These are phyloP conservation scores for Cataglyphis cursor DNA, from an alignment of 2,888 invertebrate species.

Conservation along the genomic window DNA sequence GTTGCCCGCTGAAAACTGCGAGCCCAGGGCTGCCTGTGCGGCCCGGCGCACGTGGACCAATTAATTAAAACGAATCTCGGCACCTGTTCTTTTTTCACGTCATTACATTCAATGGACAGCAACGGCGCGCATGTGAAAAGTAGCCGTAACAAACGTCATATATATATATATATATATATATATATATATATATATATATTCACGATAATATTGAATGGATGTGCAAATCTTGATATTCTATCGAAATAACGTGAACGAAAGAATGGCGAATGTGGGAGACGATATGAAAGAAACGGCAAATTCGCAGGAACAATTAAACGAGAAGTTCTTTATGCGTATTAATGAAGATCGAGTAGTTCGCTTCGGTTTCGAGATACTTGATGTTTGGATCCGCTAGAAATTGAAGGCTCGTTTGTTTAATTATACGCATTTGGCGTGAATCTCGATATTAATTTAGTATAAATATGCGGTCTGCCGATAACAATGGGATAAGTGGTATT, in stretches of 20 bases:
- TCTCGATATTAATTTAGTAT: conserved; percentile 70
- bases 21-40: background rate
- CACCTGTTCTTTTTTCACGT: conserved; percentile 53
- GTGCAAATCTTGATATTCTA: conserved; percentile 63
- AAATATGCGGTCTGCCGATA: conserved; percentile 67
- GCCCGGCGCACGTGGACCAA: conserved; percentile 31
- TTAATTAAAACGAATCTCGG: conserved; percentile 67
- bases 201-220: conserved; percentile 57
- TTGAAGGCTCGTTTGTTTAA: conserved; percentile 55
- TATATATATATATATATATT: too few species aligned
- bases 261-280: background rate
- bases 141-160: conserved; percentile 46
- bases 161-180: too few species aligned
- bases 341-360: conserved; percentile 49
- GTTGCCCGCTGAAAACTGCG: conserved; percentile 22
- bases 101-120: conserved; percentile 55
- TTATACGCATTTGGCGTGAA: conserved; percentile 55
- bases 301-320: background rate
- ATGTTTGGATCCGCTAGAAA: conserved; percentile 29
- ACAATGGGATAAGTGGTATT: conserved; percentile 56
- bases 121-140: conserved; percentile 48
- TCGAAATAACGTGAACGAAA: conserved; percentile 19
- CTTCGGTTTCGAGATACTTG: conserved; percentile 20
- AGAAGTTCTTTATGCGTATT: conserved; percentile 28
- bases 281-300: conserved; percentile 10